Conservation (phyloP, 2,113 vertebrate genomes). For the Solea solea region DNA sequence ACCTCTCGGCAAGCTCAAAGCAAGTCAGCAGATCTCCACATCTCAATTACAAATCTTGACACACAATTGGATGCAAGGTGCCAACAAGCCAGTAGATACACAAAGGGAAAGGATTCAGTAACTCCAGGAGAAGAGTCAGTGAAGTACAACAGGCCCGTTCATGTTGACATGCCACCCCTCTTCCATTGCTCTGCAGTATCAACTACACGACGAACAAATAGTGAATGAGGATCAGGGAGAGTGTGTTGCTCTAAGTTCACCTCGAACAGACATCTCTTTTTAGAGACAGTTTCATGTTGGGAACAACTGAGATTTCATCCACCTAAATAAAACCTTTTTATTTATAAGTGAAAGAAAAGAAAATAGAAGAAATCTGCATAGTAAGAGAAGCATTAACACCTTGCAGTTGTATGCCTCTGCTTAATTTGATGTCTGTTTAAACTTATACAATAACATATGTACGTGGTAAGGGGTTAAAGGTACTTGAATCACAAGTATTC, state of each 20-base stretch:
- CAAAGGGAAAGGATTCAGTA: conserved; percentile 23
- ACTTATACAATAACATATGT: too few relatives aligned
- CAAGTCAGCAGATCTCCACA: conserved; percentile 35
- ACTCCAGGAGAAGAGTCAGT: conserved; percentile 22
- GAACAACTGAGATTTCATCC: too few relatives aligned
- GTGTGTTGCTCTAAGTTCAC: not conserved
- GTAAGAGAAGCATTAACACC: not conserved
- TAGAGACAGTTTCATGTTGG: too few relatives aligned
- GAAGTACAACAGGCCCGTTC: conserved; percentile 33
- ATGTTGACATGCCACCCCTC: conserved; percentile 1
- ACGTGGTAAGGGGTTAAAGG: not conserved
- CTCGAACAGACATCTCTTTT: not conserved
- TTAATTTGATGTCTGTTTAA: not conserved
- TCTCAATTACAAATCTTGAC: conserved; percentile 58
- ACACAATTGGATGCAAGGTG: conserved; percentile 40
- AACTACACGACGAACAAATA: conserved; percentile 4
- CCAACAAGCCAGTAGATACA: conserved; percentile 40
- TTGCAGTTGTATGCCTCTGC: not conserved
- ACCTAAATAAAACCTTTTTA: too few relatives aligned
- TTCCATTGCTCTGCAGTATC: not conserved
- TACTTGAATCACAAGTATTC: not conserved
- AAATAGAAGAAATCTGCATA: not conserved
- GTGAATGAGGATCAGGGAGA: not conserved
- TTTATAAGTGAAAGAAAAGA: not conserved
- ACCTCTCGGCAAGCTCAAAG: conserved; percentile 47